Evolutionary conservation across 2,797 vertebrate species (phyloP).

Genomic region (Melanotaenia maccullochi): DNA sequence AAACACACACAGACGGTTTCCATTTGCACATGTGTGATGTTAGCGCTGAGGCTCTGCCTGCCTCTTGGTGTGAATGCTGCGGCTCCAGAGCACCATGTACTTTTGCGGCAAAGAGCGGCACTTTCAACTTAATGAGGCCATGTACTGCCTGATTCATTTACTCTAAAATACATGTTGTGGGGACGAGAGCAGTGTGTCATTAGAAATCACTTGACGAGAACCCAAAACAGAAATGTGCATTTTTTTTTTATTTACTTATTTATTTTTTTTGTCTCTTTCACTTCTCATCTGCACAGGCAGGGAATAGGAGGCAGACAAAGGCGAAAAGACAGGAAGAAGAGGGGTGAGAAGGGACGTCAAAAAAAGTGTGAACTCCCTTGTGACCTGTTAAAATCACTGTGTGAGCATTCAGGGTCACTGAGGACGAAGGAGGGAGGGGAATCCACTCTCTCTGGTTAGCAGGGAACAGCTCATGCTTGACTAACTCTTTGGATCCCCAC

Average conservation of each 20-base stretch:
- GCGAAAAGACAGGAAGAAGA: slow-evolving; percentile 35
- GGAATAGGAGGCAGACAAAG: slow-evolving; percentile 26
- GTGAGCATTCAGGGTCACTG: slow-evolving; percentile 69
- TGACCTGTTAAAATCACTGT: slow-evolving; percentile 73
- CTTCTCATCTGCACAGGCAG: slow-evolving; percentile 10
- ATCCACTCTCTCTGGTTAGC: slow-evolving; percentile 48
- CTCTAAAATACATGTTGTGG: slow-evolving; percentile 79
- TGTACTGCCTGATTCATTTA: slow-evolving; percentile 77
- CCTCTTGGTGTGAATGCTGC: slow-evolving; percentile 48
- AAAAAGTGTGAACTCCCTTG: slow-evolving; percentile 71
- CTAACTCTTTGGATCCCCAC: slow-evolving; percentile 56
- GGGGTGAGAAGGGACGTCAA: slow-evolving; percentile 33
- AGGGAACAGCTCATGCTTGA: slow-evolving; percentile 63
- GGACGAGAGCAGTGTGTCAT: slow-evolving; percentile 74
- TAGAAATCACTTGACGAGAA: slow-evolving; percentile 79
- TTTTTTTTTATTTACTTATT: background rate
- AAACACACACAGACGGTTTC: slow-evolving; percentile 8
- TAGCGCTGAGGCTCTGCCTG: slow-evolving; percentile 24
- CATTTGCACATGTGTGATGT: slow-evolving; percentile 39
- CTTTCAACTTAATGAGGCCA: slow-evolving; percentile 81
- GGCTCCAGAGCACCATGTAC: slow-evolving; percentile 64
- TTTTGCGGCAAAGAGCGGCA: slow-evolving; percentile 69
- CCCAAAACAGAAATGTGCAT: slow-evolving; percentile 60
- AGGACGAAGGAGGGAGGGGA: slow-evolving; percentile 64
- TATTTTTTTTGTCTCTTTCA: background rate